Evolutionary conservation across 2,113 vertebrate genomes (phyloP), one percentile per base, ranked within the genome.

Genomic region (Physeter macrocephalus): DNA sequence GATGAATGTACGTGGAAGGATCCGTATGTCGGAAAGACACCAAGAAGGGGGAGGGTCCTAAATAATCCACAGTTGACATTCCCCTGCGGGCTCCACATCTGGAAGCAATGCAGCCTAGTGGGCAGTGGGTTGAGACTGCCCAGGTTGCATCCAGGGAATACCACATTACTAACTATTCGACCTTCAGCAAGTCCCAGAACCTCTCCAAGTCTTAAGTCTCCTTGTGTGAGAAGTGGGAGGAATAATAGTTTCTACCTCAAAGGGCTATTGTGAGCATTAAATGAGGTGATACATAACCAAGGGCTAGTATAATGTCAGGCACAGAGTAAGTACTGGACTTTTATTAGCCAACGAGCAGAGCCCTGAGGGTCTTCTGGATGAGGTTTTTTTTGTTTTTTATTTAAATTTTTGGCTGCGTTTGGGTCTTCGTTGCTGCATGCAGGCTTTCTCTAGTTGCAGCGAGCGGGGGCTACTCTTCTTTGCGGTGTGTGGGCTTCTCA

Each of bases 281-380:
- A 13, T 69, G 61, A 61, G 57, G n/a, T 41, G 1, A 39, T n/a
- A 1, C 14, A 0, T 15, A 41, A 1, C 72, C 15, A 9, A 18
- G 39, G 66, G 10, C 61, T 46, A 31, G 15, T 64, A 8, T 20
- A 3, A 20, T 57, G 15, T 43, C 15, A 1, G 61, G 59, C 64
- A 72, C 75, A 21, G 67, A 83, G 27, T 18, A 72, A 62, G 69
- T 31, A 49, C 41, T 57, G 43, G 0, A 27, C 64, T 86, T 15
- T 13, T 31, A 8, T 61, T 36, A 12, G 52, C 4, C 0, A 15
- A 27, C 10, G 46, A 67, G 41, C 72, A 25, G 27, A 92, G 21
- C 18, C 34, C 81, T 18, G 14, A 66, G 25, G 69, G 10, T 34
- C 29, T 87, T 61, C 54, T 34, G 34, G 57, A 39, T 52, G 52